A percentile compares a stretch with the other conserved stretches of the same genome.
phyloP scores from a whole-genome alignment of 2,888 invertebrate genomes.

The Drosophila formosana region DNA sequence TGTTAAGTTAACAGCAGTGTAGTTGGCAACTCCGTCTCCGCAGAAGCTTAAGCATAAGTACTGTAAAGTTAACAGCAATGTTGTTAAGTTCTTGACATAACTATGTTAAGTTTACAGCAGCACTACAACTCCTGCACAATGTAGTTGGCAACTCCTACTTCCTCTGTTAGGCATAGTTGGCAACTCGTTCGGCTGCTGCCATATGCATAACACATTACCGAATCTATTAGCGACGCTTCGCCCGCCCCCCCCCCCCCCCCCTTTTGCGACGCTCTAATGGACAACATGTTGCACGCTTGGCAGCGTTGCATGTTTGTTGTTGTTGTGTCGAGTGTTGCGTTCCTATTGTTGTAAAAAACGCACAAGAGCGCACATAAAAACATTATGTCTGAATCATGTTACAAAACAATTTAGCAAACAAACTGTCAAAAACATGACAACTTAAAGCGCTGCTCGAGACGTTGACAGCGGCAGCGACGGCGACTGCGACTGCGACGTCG shows the following conservation, averaged over 20 bases:
- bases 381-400: slow-evolving; percentile 81
- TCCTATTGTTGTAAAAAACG: slow-evolving; percentile 54
- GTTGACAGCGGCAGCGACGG: slow-evolving; percentile 33
- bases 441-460: slow-evolving; percentile 73
- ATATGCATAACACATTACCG: slow-evolving; percentile 16
- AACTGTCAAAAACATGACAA: slow-evolving; percentile 83
- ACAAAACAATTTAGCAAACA: slow-evolving; percentile 82
- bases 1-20: too few species aligned
- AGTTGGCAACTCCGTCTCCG: too few species aligned
- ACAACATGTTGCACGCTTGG: slow-evolving; percentile 63
- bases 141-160: not conserved
- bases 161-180: not conserved
- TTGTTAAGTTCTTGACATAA: too few species aligned
- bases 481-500: slow-evolving; percentile 15
- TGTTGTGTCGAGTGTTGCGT: slow-evolving; percentile 50
- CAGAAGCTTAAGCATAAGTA: too few species aligned
- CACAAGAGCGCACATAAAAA: slow-evolving; percentile 52
- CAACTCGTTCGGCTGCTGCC: not conserved
- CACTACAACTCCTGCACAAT: not conserved
- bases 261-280: slow-evolving; percentile 41
- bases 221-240: not conserved
- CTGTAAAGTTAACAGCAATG: not conserved
- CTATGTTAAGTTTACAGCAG: not conserved
- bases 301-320: slow-evolving; percentile 56
- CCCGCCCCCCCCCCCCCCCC: not conserved